Conservation (phyloP, 2,888 invertebrate species). For the Eilema depressum region DNA sequence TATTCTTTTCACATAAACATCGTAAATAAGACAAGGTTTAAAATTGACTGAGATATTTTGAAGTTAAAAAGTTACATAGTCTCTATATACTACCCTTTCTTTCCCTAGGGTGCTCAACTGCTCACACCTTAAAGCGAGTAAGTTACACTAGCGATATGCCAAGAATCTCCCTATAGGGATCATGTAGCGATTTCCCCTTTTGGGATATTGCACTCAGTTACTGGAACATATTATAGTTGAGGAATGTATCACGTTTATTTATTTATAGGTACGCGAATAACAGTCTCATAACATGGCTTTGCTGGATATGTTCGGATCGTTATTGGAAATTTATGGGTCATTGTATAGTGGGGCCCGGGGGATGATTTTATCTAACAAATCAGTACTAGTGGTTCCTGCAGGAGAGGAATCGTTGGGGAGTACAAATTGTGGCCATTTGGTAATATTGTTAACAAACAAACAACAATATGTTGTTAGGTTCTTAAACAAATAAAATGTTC, state of each 20-base stretch:
- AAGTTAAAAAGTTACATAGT: too few species aligned
- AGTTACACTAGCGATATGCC: slow-evolving; percentile 40
- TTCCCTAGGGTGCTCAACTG: slow-evolving; percentile 37
- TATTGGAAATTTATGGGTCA: slow-evolving; percentile 3
- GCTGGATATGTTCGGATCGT: slow-evolving; percentile 26
- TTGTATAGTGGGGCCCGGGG: not conserved
- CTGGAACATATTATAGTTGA: slow-evolving; percentile 35
- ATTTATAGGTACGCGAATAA: slow-evolving; percentile 15
- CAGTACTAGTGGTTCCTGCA: not conserved
- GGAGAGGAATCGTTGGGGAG: not conserved
- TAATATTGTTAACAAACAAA: not conserved
- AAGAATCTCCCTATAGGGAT: slow-evolving; percentile 30
- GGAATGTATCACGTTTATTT: slow-evolving; percentile 37
- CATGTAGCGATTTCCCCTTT: slow-evolving; percentile 38
- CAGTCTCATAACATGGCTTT: slow-evolving; percentile 27
- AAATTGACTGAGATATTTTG: not conserved
- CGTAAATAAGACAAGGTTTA: not conserved
- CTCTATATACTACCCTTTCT: slow-evolving; percentile 19
- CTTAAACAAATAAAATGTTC: too few species aligned
- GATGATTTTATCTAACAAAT: not conserved
- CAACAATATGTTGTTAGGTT: not conserved
- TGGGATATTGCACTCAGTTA: slow-evolving; percentile 40
- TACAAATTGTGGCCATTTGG: not conserved
- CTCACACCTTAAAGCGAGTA: slow-evolving; percentile 39
- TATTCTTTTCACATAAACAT: not conserved